Conservation (phyloP, 2,888 invertebrate species). For the Cantharis flavilabris region DNA sequence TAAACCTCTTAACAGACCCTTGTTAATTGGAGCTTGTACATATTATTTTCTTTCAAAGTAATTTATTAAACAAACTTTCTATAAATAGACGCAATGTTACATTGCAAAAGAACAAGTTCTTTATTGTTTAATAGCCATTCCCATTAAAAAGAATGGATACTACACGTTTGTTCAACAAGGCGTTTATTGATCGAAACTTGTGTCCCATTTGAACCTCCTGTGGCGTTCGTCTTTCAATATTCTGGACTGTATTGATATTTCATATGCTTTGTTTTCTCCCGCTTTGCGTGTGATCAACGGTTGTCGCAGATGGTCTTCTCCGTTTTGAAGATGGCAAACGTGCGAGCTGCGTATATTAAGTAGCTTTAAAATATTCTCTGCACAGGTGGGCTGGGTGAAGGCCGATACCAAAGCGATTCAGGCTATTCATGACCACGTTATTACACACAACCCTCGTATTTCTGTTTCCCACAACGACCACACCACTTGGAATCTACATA, state of each 20-base stretch:
- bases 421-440: conserved; percentile 90
- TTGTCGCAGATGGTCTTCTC: conserved; percentile 41
- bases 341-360: conserved; percentile 42
- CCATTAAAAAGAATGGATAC: conserved; percentile 14
- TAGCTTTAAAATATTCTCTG: conserved; percentile 41
- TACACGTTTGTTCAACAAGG: conserved; percentile 36
- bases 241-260: conserved; percentile 42
- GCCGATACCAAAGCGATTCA: conserved; percentile 92
- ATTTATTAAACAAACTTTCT: background rate
- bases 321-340: conserved; percentile 13
- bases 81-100: background rate
- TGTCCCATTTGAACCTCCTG: conserved; percentile 35
- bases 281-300: conserved; percentile 36
- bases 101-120: background rate
- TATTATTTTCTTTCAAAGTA: background rate
- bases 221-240: conserved; percentile 38
- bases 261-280: conserved; percentile 41
- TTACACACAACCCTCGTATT: conserved; percentile 88
- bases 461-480: conserved; percentile 85
- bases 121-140: conserved; percentile 1
- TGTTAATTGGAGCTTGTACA: background rate
- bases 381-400: conserved; percentile 91
- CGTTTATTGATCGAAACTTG: conserved; percentile 32
- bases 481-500: conserved; percentile 88
- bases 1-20: conserved; percentile 14